Percentiles rank a stretch among this genome's conserved stretches.
These are phyloP conservation scores for Clivina fossor DNA, from an alignment of 2,888 invertebrate species.

Conservation along the genomic window DNA sequence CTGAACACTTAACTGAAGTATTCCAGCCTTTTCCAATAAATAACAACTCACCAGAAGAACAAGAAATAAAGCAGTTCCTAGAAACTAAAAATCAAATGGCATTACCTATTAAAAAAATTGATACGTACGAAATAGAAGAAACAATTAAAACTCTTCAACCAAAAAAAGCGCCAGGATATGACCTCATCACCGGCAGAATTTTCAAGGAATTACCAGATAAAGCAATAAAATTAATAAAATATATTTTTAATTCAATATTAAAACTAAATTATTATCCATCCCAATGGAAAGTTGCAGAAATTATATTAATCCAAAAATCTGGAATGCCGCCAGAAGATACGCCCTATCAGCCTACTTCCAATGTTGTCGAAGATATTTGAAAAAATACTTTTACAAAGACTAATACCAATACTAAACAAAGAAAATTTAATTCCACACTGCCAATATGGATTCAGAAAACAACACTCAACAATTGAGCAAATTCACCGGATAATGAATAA, in stretches of 20 bases:
- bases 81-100: constrained; percentile 29
- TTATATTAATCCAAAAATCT: constrained; percentile 1
- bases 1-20: constrained; percentile 35
- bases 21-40: constrained; percentile 35
- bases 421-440: constrained; percentile 25
- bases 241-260: constrained; percentile 35
- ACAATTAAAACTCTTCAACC: constrained; percentile 10
- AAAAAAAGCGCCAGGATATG: constrained; percentile 39
- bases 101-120: constrained; percentile 16
- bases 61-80: constrained; percentile 20
- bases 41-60: constrained; percentile 18
- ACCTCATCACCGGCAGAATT: constrained; percentile 40
- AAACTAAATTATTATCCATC: constrained; percentile 38
- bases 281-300: constrained; percentile 34
- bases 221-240: constrained; percentile 17
- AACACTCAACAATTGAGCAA: constrained; percentile 37
- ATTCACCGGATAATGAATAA: constrained; percentile 36
- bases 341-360: constrained; percentile 15
- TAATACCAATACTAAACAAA: constrained; percentile 1
- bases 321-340: constrained; percentile 8
- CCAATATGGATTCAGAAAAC: constrained; percentile 30
- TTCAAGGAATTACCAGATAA: constrained; percentile 37
- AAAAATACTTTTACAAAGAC: constrained; percentile 8
- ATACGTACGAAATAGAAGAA: constrained; percentile 17
- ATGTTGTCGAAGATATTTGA: constrained; percentile 22